These are phyloP conservation scores for Carassius auratus DNA, from an alignment of 2,113 vertebrate species.

Conservation along the genomic window DNA sequence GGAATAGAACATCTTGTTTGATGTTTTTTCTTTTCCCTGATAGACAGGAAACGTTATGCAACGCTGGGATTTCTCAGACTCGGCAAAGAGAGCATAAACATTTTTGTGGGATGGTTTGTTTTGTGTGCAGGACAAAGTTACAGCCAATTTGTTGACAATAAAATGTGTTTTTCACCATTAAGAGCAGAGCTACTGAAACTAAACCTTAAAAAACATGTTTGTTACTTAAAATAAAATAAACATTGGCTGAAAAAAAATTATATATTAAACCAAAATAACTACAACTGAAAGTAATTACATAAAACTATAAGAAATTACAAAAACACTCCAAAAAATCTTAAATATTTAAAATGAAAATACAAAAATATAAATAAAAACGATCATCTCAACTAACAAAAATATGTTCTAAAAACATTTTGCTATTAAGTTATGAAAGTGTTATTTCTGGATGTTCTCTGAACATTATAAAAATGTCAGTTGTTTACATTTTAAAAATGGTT, in stretches of 20 bases:
- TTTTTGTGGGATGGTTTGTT: not conserved
- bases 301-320: not conserved
- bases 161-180: too few relatives aligned
- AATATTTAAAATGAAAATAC: not conserved
- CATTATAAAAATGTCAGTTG: too few relatives aligned
- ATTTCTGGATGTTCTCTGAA: too few relatives aligned
- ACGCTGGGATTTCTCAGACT: constrained; percentile 26
- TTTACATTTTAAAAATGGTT: too few relatives aligned
- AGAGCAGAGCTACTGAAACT: too few relatives aligned
- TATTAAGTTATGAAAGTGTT: too few relatives aligned
- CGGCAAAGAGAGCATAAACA: not conserved
- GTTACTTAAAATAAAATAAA: too few relatives aligned
- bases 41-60: constrained; percentile 53
- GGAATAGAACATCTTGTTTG: constrained; percentile 23
- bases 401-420: too few relatives aligned
- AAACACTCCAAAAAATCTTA: not conserved
- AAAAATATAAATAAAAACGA: too few relatives aligned
- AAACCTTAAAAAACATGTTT: not conserved
- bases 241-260: too few relatives aligned
- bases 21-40: constrained; percentile 38
- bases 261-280: not conserved
- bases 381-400: too few relatives aligned
- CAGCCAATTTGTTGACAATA: not conserved
- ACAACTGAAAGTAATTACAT: not conserved
- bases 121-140: not conserved